Evolutionary conservation across 2,888 invertebrate genomes (phyloP).

Genomic region (Trichogramma dendrolimi): DNA sequence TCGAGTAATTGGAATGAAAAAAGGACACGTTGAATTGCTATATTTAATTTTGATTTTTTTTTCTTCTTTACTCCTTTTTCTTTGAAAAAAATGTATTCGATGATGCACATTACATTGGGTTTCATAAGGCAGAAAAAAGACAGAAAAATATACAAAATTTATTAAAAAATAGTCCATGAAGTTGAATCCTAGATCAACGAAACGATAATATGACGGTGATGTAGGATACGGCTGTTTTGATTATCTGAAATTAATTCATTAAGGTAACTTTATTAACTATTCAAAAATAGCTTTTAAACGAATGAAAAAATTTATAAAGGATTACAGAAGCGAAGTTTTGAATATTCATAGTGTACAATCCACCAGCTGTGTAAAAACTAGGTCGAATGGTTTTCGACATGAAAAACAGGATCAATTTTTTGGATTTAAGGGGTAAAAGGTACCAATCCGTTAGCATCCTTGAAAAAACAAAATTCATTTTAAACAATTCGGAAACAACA

Average conservation of each 20-base stretch:
- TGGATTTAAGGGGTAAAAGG: background rate
- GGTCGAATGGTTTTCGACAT: constrained; percentile 5
- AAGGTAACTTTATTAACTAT: background rate
- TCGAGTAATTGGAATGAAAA: no score
- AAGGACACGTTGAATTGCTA: no score
- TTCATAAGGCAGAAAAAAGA: no score
- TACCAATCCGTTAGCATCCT: constrained; percentile 10
- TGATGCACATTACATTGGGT: no score
- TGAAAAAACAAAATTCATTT: background rate
- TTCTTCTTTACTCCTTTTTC: no score
- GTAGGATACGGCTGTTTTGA: constrained; percentile 9
- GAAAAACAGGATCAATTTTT: constrained; percentile 2
- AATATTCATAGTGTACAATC: constrained; percentile 8
- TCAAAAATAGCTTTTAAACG: background rate
- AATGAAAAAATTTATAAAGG: background rate
- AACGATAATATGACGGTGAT: constrained; percentile 2
- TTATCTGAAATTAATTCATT: background rate
- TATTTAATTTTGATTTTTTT: no score
- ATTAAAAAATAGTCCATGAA: no score
- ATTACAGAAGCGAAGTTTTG: constrained; percentile 13
- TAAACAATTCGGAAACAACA: background rate
- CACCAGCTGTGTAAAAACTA: constrained; percentile 5
- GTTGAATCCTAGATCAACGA: background rate
- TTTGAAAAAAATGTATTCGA: no score
- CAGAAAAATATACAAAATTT: no score